Evolutionary conservation across 2,113 vertebrate species (phyloP), one percentile per base, ranked within the genome.

Genomic region (Anser brachyrhynchus): DNA sequence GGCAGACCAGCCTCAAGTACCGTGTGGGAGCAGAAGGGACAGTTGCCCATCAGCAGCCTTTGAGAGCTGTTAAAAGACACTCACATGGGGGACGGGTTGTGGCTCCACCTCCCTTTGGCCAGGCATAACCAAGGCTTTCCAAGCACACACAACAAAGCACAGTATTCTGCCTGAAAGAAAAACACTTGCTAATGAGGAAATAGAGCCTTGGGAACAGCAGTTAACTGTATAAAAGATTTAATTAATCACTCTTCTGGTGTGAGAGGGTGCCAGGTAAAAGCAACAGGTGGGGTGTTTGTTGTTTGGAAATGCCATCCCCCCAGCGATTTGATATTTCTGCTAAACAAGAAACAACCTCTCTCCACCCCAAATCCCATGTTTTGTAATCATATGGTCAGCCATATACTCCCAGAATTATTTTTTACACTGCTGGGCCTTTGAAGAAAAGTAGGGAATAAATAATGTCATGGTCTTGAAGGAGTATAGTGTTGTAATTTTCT

Each of bases 171-270:
- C 44, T 0, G 2, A 95, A 92, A 73, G 46, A 37, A 90, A 91
- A 95, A 79, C 70, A 87, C 83, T 90, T 84, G 61, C 61, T 87
- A 81, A 87, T 69, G 70, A 66, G 73, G 69, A 93, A 96, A 92
- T 20, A 57, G 83, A 94, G 70, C 54, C 49, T 37, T 75, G 33
- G 69, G 44, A 86, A 70, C 84, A 95, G 57, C 82, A 92, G 86
- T 84, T 65, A 89, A 25, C 12, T 90, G 73, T 49, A 71, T 26
- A 43, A 94, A 92, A 82, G 44, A 80, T 90, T 96, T 78, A 65
- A 84, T 65, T 41, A 73, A 79, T 76, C 84, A 73, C 86, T 90
- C 25, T 43, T 69, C 54, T 84, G 89, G 49, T 23, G 71, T 71
- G 73, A 84, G 23, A 21, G 54, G n/a, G 37, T 93, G 54, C 83